Percentiles rank a stretch among this genome's conserved stretches.
Conservation (phyloP, 30 jellyfish, hydroid and myxozoan species). For the Turritopsis dohrnii region DNA sequence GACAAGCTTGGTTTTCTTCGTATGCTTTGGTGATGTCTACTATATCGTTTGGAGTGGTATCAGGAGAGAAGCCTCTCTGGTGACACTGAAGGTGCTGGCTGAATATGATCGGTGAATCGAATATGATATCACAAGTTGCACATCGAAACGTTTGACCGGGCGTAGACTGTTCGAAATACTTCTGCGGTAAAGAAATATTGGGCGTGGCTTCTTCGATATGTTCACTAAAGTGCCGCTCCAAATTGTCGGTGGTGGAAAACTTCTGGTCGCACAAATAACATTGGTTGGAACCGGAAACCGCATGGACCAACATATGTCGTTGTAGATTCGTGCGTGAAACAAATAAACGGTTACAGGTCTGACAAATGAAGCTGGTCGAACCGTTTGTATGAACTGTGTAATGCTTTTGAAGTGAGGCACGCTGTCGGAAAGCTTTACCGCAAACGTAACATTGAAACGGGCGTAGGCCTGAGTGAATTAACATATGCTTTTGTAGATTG, state of each 20-base stretch:
- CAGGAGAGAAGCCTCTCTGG: slow-evolving; percentile 24
- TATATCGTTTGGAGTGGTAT: slow-evolving; percentile 1
- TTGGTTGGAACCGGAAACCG: slow-evolving; percentile 13
- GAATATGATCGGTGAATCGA: slow-evolving; percentile 31
- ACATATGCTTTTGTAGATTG: slow-evolving; percentile 27
- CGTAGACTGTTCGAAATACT: slow-evolving; percentile 23
- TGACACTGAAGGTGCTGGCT: slow-evolving; percentile 38
- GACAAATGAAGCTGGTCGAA: slow-evolving; percentile 30
- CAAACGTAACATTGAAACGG: slow-evolving; percentile 37
- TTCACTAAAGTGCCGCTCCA: slow-evolving; percentile 32
- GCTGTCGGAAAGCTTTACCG: slow-evolving; percentile 38
- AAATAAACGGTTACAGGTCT: slow-evolving; percentile 29
- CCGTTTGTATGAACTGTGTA: slow-evolving; percentile 34
- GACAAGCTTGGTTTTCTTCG: slow-evolving; percentile 28
- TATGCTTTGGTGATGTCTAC: slow-evolving; percentile 14
- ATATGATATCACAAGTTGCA: slow-evolving; percentile 22
- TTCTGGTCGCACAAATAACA: slow-evolving; percentile 29
- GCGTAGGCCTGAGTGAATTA: slow-evolving; percentile 19
- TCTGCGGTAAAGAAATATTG: slow-evolving; percentile 24
- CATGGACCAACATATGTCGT: slow-evolving; percentile 38
- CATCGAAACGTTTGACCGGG: slow-evolving; percentile 31
- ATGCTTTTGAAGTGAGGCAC: slow-evolving; percentile 33
- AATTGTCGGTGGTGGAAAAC: slow-evolving; percentile 19
- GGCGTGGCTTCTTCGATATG: slow-evolving; percentile 35
- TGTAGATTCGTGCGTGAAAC: slow-evolving; percentile 28